Conservation (phyloP, 2,113 vertebrate species). For the Podarcis raffonei region DNA sequence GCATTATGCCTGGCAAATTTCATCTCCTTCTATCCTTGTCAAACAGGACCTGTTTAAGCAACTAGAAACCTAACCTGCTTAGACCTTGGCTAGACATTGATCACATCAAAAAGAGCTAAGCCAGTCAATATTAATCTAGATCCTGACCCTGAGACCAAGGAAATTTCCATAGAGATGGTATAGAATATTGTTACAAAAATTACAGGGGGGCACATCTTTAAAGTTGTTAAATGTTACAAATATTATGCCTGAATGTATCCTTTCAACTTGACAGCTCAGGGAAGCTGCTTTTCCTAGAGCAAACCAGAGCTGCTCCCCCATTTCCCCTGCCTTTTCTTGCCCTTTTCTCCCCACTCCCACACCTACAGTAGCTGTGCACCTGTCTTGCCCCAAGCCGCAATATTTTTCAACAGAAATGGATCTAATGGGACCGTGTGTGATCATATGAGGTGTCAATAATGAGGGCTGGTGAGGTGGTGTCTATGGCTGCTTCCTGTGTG, state of each 20-base stretch:
- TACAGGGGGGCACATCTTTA: too few species aligned
- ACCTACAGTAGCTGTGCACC: slow-evolving; percentile 74
- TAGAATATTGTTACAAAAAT: too few species aligned
- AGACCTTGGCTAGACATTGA: background rate
- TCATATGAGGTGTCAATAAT: slow-evolving; percentile 70
- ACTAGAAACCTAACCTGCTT: background rate
- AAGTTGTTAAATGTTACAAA: too few species aligned
- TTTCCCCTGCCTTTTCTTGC: slow-evolving; percentile 29
- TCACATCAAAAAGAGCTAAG: background rate
- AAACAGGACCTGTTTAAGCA: background rate
- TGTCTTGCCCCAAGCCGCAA: slow-evolving; percentile 79
- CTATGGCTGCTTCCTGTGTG: slow-evolving; percentile 91
- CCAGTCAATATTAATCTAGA: too few species aligned
- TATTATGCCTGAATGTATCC: too few species aligned
- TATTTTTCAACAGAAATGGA: slow-evolving; percentile 73
- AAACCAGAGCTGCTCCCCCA: slow-evolving; percentile 62
- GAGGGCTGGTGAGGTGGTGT: slow-evolving; percentile 75
- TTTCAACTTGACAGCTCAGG: too few species aligned
- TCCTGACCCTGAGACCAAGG: too few species aligned
- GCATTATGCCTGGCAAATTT: background rate
- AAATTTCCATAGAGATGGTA: too few species aligned
- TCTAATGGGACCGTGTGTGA: slow-evolving; percentile 58
- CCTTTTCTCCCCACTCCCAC: background rate
- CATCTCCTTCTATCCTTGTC: background rate
- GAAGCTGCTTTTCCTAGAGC: slow-evolving; percentile 67